These are phyloP conservation scores for Chloroceryle inda DNA, from an alignment of 2,797 vertebrate species.

Conservation along the genomic window DNA sequence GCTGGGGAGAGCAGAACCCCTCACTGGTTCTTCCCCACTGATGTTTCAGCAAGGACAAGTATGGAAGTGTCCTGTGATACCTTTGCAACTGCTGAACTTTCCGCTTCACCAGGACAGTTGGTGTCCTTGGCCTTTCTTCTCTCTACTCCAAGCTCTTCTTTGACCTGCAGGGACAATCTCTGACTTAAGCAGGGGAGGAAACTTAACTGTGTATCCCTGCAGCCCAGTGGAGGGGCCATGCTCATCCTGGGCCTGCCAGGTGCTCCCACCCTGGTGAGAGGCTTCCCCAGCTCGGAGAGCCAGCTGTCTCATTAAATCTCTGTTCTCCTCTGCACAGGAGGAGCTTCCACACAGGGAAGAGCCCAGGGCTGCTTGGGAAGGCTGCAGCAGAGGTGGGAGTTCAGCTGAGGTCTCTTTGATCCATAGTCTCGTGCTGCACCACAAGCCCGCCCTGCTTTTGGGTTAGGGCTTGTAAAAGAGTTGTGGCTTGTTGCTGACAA, in stretches of 20 bases:
- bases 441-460: background rate
- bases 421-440: background rate
- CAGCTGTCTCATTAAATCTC: background rate
- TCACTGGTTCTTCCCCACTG: background rate
- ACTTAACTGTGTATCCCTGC: background rate
- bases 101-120: rapidly evolving
- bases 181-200: background rate
- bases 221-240: background rate
- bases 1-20: background rate
- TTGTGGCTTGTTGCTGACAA: background rate
- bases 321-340: background rate
- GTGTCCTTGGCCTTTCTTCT: background rate
- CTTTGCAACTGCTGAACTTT: background rate
- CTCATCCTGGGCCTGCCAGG: background rate
- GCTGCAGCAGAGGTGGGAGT: background rate
- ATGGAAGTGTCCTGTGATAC: background rate
- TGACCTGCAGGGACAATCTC: background rate
- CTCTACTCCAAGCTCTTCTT: background rate
- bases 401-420: background rate
- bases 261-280: rapidly evolving
- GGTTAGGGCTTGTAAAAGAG: background rate
- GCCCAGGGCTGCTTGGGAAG: background rate
- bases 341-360: background rate
- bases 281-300: background rate
- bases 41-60: background rate